phyloP scores from a whole-genome alignment of 2,113 vertebrate genomes.

The Phocoena phocoena region DNA sequence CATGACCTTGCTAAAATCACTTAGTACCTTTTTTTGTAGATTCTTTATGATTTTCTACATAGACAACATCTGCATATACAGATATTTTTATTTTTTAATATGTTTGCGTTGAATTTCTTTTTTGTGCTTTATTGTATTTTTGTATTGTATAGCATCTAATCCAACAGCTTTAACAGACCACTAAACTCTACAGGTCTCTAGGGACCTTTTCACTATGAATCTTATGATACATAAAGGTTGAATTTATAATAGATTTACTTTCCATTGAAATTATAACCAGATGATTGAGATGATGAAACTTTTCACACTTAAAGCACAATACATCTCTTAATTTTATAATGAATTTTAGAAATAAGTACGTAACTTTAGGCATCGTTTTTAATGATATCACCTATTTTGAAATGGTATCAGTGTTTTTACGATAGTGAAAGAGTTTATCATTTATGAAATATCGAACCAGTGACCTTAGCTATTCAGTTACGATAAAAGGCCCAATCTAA shows the following conservation, averaged over 20 bases:
- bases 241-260: neutral
- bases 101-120: neutral
- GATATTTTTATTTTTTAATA: neutral
- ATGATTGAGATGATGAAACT: slow-evolving; percentile 16
- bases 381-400: slow-evolving; percentile 65
- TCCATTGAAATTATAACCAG: neutral
- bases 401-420: slow-evolving; percentile 67
- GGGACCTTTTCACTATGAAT: neutral
- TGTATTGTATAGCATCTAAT: neutral
- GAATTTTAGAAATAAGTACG: slow-evolving; percentile 64
- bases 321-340: slow-evolving; percentile 34
- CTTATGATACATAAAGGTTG: neutral
- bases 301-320: neutral
- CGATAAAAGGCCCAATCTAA: slow-evolving; percentile 83
- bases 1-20: neutral
- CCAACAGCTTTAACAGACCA: neutral
- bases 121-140: neutral
- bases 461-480: slow-evolving; percentile 73
- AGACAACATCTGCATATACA: neutral
- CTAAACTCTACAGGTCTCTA: neutral
- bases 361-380: slow-evolving; percentile 48
- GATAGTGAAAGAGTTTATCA: slow-evolving; percentile 67
- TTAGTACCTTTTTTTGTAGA: neutral
- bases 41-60: neutral
- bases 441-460: slow-evolving; percentile 77